phyloP scores from a whole-genome alignment of 1,140 invertebrate genomes.

The Solenopsis fugax region DNA sequence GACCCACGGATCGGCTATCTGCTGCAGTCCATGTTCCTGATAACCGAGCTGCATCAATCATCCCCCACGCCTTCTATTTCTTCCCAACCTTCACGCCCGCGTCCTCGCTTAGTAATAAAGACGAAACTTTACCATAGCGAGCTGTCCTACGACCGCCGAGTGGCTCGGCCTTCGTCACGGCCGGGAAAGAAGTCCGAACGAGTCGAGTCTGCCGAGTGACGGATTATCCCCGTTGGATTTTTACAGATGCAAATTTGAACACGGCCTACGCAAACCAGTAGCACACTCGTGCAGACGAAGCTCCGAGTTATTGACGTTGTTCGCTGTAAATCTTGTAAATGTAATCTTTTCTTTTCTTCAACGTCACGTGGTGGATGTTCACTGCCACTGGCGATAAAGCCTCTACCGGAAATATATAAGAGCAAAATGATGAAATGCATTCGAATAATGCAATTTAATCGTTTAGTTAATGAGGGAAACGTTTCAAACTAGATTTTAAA shows the following conservation, averaged over 20 bases:
- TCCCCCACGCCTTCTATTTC: conserved; percentile 72
- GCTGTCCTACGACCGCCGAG: conserved; percentile 28
- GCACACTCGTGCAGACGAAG: conserved; percentile 59
- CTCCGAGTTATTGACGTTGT: conserved; percentile 66
- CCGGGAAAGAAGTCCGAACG: conserved; percentile 14
- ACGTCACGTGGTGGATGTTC: background rate
- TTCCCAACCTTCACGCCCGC: background rate
- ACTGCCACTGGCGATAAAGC: conserved; percentile 5
- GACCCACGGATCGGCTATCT: conserved; percentile 81
- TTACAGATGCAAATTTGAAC: conserved; percentile 75
- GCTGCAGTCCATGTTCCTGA: conserved; percentile 83
- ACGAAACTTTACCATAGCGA: conserved; percentile 76
- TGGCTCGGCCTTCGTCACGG: background rate
- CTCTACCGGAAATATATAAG: conserved; percentile 7
- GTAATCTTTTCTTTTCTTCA: background rate
- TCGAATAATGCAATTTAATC: background rate
- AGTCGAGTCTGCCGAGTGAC: conserved; percentile 57
- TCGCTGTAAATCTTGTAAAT: background rate
- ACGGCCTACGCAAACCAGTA: conserved; percentile 72
- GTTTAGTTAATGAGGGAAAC: background rate
- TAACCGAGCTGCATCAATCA: conserved; percentile 86
- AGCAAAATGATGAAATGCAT: background rate
- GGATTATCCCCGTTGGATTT: conserved; percentile 72
- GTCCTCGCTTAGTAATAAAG: conserved; percentile 81
- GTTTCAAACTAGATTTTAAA: background rate